A percentile compares a stretch with the other conserved stretches of the same genome.
Conservation (phyloP, 2,797 vertebrate species). For the Zenarchopterus dispar region DNA sequence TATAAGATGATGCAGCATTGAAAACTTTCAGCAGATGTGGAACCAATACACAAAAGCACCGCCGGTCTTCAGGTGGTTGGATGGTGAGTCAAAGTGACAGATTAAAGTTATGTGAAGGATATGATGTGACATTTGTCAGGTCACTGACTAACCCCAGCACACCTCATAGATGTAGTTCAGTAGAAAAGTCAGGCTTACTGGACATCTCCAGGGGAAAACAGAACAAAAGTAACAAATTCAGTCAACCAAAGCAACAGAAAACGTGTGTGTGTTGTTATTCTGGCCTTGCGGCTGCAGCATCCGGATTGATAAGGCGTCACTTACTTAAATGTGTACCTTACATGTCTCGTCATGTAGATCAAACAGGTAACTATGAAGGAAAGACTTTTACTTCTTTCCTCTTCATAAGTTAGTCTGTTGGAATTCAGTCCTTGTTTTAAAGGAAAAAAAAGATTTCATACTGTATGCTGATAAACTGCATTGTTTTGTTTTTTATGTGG, state of each 20-base stretch:
- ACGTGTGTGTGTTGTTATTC: background rate
- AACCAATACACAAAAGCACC: background rate
- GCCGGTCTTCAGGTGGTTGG: slow-evolving; percentile 12
- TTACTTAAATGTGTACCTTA: too few relatives aligned
- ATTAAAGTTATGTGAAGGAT: slow-evolving; percentile 17
- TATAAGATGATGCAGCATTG: background rate
- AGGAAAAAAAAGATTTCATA: too few relatives aligned
- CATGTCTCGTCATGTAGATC: too few relatives aligned
- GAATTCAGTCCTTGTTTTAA: too few relatives aligned
- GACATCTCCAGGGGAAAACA: background rate
- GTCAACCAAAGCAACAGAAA: background rate
- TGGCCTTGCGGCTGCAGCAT: too few relatives aligned
- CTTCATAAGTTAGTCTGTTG: too few relatives aligned
- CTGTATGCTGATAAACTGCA: too few relatives aligned
- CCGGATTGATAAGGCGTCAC: too few relatives aligned
- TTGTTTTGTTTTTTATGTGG: too few relatives aligned
- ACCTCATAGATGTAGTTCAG: background rate
- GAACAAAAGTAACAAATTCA: background rate
- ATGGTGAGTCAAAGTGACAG: slow-evolving; percentile 23
- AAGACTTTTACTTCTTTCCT: too few relatives aligned
- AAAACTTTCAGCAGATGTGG: slow-evolving; percentile 1
- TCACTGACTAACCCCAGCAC: slow-evolving; percentile 10
- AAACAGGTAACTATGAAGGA: too few relatives aligned
- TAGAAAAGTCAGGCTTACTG: background rate
- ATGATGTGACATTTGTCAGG: slow-evolving; percentile 11